Conservation (phyloP, 30 jellyfish, hydroid and myxozoan genomes). For the Rhopilema esculentum region DNA sequence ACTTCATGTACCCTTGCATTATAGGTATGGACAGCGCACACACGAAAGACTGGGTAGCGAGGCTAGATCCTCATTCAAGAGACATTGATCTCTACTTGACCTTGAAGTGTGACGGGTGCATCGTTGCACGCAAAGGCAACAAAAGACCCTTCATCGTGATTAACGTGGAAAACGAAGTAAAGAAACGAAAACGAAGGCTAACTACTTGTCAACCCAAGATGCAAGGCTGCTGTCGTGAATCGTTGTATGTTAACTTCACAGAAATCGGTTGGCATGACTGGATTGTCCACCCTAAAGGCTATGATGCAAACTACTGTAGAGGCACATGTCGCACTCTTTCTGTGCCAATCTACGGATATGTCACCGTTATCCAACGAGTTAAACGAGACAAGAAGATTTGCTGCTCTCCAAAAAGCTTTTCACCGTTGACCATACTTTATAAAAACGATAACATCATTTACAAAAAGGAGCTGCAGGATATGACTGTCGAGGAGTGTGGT, state of each 20-base stretch:
- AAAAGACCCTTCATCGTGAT: constrained; percentile 73
- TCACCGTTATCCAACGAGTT: constrained; percentile 61
- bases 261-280: constrained; percentile 86
- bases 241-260: constrained; percentile 68
- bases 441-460: constrained; percentile 55
- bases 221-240: constrained; percentile 77
- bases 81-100: constrained; percentile 57
- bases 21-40: constrained; percentile 66
- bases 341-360: constrained; percentile 75
- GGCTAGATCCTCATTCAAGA: constrained; percentile 49
- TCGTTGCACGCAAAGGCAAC: constrained; percentile 64
- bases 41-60: constrained; percentile 60
- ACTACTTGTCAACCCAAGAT: constrained; percentile 58
- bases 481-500: constrained; percentile 85
- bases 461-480: constrained; percentile 60
- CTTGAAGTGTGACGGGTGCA: constrained; percentile 63
- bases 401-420: constrained; percentile 77
- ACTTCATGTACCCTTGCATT: background rate
- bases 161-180: constrained; percentile 46
- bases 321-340: constrained; percentile 72
- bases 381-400: constrained; percentile 48
- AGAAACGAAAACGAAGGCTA: constrained; percentile 44
- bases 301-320: constrained; percentile 76
- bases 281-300: constrained; percentile 76
- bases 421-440: constrained; percentile 64